A percentile compares a stretch with the other conserved stretches of the same genome.
phyloP scores from a whole-genome alignment of 1,140 invertebrate species.

The Microvelia longipes region DNA sequence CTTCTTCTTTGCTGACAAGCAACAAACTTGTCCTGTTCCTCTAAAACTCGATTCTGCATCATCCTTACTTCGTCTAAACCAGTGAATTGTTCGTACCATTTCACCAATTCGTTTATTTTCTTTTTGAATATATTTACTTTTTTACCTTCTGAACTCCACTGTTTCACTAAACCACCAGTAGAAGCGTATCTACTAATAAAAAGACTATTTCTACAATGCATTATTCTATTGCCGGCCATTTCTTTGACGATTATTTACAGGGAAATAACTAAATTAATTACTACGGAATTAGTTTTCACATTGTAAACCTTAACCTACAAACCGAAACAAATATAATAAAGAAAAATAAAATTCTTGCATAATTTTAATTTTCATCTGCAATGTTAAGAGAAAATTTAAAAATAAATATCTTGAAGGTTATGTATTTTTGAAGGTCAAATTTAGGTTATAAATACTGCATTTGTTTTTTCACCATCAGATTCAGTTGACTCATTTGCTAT shows the following conservation, averaged over 20 bases:
- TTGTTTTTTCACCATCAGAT: no score
- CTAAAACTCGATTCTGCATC: slow-evolving; percentile 32
- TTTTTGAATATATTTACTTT: slow-evolving; percentile 12
- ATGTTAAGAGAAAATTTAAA: neutral
- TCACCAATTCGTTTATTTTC: slow-evolving; percentile 28
- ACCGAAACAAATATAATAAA: neutral
- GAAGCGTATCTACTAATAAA: neutral
- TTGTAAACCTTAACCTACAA: neutral
- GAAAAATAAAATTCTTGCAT: neutral
- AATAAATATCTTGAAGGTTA: neutral
- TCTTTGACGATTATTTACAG: neutral
- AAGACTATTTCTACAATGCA: neutral
- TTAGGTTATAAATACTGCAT: no score
- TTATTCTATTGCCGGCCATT: neutral
- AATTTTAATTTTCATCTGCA: neutral
- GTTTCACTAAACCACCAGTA: neutral
- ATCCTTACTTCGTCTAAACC: slow-evolving; percentile 33
- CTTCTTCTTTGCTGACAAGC: slow-evolving; percentile 41
- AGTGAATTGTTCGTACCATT: slow-evolving; percentile 32
- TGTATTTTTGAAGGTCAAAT: no score
- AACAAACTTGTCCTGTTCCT: slow-evolving; percentile 38
- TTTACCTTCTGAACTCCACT: neutral
- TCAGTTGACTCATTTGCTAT: no score
- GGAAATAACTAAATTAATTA: neutral
- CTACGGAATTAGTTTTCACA: neutral